phyloP scores from a whole-genome alignment of 2,113 vertebrate species.

The Triplophysa rosa region DNA sequence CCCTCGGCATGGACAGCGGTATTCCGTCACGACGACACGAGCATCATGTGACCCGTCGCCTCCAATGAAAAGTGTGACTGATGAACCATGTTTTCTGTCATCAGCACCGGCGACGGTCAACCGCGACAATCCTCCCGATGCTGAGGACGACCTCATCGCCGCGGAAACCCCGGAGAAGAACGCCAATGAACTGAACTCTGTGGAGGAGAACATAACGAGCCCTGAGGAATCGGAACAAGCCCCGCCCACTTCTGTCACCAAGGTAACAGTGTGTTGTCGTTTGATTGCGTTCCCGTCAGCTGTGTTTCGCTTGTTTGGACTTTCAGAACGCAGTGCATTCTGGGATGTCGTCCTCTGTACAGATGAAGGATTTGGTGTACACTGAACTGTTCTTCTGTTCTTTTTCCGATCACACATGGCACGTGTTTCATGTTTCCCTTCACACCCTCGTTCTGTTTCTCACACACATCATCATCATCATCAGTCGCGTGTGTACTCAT shows the following conservation, averaged over 20 bases:
- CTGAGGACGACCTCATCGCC: constrained; percentile 89
- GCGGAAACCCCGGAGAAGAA: constrained; percentile 91
- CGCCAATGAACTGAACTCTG: constrained; percentile 83
- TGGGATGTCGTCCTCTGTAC: too few relatives aligned
- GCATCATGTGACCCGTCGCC: neutral
- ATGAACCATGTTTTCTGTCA: neutral
- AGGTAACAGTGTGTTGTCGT: constrained; percentile 78
- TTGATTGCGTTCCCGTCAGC: neutral
- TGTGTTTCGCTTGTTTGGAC: too few relatives aligned
- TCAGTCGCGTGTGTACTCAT: constrained; percentile 73
- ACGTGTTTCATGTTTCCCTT: constrained; percentile 55
- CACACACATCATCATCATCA: constrained; percentile 61
- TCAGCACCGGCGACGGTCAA: constrained; percentile 91
- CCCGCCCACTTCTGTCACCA: constrained; percentile 75
- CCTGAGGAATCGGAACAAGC: constrained; percentile 73
- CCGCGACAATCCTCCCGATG: constrained; percentile 86
- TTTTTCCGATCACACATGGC: constrained; percentile 82
- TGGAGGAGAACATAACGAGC: constrained; percentile 71
- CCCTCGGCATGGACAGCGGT: constrained; percentile 94
- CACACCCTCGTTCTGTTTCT: constrained; percentile 27
- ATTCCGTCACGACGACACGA: neutral
- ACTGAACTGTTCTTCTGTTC: constrained; percentile 60
- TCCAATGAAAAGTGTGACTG: neutral
- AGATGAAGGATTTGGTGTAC: too few relatives aligned
- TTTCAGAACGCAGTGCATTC: too few relatives aligned